These are phyloP conservation scores for Alauda arvensis DNA, from an alignment of 2,797 vertebrate species.

Conservation along the genomic window DNA sequence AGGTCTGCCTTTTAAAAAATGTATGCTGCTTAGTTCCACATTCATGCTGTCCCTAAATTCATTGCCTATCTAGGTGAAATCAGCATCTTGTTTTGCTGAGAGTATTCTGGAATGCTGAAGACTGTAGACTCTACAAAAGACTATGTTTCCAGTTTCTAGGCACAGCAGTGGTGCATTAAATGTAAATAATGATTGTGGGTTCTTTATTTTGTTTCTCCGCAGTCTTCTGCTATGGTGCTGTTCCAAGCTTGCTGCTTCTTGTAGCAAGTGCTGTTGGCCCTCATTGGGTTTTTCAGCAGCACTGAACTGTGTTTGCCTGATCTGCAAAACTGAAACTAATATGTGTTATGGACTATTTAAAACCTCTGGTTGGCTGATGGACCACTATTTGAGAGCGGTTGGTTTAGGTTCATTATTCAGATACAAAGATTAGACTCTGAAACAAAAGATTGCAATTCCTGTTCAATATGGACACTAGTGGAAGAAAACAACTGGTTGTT, in stretches of 20 bases:
- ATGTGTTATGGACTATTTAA: accelerated
- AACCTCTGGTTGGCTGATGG: not conserved
- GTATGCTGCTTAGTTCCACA: accelerated
- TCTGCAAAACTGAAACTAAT: not conserved
- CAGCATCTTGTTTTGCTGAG: not conserved
- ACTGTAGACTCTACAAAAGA: not conserved
- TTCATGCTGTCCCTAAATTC: not conserved
- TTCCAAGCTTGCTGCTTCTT: not conserved
- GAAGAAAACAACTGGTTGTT: not conserved
- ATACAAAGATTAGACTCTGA: not conserved
- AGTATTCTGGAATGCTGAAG: not conserved
- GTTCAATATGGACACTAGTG: not conserved
- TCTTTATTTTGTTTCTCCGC: not conserved
- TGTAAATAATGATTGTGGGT: not conserved
- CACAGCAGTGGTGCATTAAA: not conserved
- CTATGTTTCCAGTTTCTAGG: not conserved
- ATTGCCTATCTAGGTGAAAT: not conserved
- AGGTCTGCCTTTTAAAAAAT: not conserved
- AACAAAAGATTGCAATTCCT: not conserved
- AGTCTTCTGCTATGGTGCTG: not conserved
- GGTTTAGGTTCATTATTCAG: not conserved
- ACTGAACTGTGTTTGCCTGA: not conserved
- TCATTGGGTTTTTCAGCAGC: accelerated
- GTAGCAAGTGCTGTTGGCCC: not conserved
- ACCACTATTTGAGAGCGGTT: not conserved